These are phyloP conservation scores for Dendrolimus punctatus DNA, from an alignment of 1,140 invertebrate genomes.

Conservation along the genomic window DNA sequence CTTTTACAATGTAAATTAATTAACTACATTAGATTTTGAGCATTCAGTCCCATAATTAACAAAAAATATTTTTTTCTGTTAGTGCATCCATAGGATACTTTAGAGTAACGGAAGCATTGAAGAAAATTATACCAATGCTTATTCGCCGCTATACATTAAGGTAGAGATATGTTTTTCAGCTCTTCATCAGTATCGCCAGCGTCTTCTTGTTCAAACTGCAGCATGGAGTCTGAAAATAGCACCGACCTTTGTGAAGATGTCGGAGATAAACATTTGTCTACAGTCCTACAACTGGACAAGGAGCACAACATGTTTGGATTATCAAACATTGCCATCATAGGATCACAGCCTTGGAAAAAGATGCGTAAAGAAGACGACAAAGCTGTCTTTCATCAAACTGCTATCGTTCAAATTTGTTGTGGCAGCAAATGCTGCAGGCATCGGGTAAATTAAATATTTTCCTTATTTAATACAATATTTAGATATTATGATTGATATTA, in stretches of 20 bases:
- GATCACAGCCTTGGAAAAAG: constrained; percentile 28
- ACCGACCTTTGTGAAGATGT: constrained; percentile 17
- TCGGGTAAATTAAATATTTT: constrained; percentile 21
- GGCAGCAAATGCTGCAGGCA: constrained; percentile 35
- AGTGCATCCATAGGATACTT: no score
- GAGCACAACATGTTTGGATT: constrained; percentile 57
- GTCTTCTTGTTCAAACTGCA: constrained; percentile 27
- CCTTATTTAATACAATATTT: neutral
- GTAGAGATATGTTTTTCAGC: constrained; percentile 23
- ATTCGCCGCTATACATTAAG: no score
- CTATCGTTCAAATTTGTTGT: constrained; percentile 50
- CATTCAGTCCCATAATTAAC: no score
- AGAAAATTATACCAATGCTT: no score
- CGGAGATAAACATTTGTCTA: constrained; percentile 49
- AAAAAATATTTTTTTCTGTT: no score
- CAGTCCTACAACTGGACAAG: constrained; percentile 46
- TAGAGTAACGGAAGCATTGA: no score
- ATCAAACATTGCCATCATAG: constrained; percentile 47
- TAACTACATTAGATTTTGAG: no score
- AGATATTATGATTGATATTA: neutral
- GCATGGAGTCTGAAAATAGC: constrained; percentile 28
- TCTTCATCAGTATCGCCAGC: constrained; percentile 33
- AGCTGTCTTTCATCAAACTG: constrained; percentile 47
- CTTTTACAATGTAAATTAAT: no score
- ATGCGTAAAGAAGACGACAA: constrained; percentile 35